phyloP scores from a whole-genome alignment of 2,113 vertebrate species.

The Procavia capensis region DNA sequence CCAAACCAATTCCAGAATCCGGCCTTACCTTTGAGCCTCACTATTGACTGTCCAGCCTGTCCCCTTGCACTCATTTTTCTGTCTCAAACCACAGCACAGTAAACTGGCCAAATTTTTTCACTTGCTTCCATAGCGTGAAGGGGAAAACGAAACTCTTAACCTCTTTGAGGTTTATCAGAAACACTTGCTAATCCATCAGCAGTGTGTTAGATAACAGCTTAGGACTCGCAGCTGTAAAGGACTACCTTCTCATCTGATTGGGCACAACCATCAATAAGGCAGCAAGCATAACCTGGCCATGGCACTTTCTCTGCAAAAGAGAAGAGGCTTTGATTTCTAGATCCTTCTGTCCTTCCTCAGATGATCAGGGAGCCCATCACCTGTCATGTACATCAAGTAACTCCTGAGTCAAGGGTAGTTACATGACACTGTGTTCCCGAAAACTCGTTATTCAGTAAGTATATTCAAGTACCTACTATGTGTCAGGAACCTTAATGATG shows the following conservation, averaged over 20 bases:
- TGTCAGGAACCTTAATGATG: no score
- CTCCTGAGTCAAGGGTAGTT: neutral
- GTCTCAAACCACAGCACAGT: no score
- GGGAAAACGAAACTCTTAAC: slow-evolving; percentile 47
- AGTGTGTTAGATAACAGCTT: slow-evolving; percentile 56
- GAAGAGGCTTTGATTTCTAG: neutral
- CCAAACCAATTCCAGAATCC: neutral
- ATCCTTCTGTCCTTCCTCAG: neutral
- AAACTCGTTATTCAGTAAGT: neutral
- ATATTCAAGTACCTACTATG: neutral
- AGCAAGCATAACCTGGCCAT: fast-evolving
- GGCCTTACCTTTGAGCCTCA: neutral
- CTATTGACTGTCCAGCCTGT: neutral
- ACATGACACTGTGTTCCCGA: neutral
- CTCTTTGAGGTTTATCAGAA: slow-evolving; percentile 52
- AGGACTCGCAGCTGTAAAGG: neutral
- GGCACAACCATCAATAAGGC: neutral
- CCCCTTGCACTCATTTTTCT: neutral
- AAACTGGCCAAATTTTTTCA: neutral
- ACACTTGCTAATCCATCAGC: slow-evolving; percentile 62
- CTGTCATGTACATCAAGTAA: neutral
- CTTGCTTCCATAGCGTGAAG: neutral
- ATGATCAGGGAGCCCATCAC: neutral
- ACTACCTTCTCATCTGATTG: slow-evolving; percentile 30
- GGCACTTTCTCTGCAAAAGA: neutral